These are phyloP conservation scores for Chionodraco myersi DNA, from an alignment of 2,113 vertebrate species.

Conservation along the genomic window DNA sequence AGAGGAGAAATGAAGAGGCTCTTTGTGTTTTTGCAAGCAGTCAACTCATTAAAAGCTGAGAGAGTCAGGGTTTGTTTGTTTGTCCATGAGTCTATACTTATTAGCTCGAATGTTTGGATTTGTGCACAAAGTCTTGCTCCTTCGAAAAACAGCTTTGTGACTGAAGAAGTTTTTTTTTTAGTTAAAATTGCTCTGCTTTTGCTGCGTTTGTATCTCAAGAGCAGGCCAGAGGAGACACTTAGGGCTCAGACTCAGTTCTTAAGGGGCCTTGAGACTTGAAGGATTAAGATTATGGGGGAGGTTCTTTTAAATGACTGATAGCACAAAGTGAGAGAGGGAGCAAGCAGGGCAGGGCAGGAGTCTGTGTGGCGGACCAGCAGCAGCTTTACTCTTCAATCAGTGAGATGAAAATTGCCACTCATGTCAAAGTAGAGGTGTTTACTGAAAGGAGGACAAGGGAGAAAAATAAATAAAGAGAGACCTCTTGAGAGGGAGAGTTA, in stretches of 20 bases:
- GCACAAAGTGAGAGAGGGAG: slow-evolving; percentile 79
- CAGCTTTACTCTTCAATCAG: slow-evolving; percentile 84
- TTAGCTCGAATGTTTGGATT: slow-evolving; percentile 38
- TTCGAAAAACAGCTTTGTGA: slow-evolving; percentile 38
- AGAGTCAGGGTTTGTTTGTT: slow-evolving; percentile 53
- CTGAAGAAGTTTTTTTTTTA: slow-evolving; percentile 22
- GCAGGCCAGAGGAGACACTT: slow-evolving; percentile 51
- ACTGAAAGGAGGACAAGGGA: slow-evolving; percentile 75
- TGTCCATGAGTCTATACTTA: slow-evolving; percentile 39
- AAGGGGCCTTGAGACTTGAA: slow-evolving; percentile 73
- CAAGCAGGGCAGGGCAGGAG: slow-evolving; percentile 80
- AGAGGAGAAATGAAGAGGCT: slow-evolving; percentile 65
- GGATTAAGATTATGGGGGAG: slow-evolving; percentile 80
- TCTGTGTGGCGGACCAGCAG: slow-evolving; percentile 82
- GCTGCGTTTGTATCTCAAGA: slow-evolving; percentile 25
- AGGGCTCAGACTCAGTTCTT: slow-evolving; percentile 55
- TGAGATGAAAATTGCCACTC: slow-evolving; percentile 83
- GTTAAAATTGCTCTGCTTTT: slow-evolving; percentile 27
- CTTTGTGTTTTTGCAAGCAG: slow-evolving; percentile 61
- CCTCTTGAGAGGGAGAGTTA: slow-evolving; percentile 74
- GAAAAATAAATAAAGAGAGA: slow-evolving; percentile 64
- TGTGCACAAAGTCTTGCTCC: slow-evolving; percentile 30
- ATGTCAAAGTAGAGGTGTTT: slow-evolving; percentile 82
- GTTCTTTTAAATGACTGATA: slow-evolving; percentile 79
- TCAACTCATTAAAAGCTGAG: slow-evolving; percentile 52